Conservation (phyloP, 53 echinoderm and acorn worm genomes). For the Antedon mediterranea region DNA sequence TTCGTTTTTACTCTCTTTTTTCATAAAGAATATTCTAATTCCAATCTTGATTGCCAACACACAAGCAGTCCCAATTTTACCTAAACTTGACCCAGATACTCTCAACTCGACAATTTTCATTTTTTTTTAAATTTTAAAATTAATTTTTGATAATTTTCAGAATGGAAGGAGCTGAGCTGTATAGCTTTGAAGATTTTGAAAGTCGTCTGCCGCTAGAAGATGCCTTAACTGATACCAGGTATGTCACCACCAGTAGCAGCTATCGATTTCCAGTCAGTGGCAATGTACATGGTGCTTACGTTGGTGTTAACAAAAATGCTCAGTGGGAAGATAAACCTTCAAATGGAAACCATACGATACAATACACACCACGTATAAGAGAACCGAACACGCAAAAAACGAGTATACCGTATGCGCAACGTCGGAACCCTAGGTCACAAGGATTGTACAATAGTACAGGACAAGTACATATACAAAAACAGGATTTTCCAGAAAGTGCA, state of each 20-base stretch:
- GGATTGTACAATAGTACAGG: neutral
- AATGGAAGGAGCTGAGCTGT: conserved; percentile 94
- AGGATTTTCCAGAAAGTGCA: neutral
- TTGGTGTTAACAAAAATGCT: neutral
- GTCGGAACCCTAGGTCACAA: neutral
- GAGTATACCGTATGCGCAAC: neutral
- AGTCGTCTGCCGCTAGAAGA: conserved; percentile 24
- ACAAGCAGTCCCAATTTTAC: too few relatives aligned
- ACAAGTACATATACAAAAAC: neutral
- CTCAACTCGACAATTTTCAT: neutral
- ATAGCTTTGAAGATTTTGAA: conserved; percentile 96
- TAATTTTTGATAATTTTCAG: conserved; percentile 7
- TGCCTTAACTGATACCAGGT: neutral
- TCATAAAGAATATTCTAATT: too few relatives aligned
- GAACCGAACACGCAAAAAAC: neutral
- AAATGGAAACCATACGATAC: neutral
- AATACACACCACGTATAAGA: neutral
- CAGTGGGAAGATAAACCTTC: neutral
- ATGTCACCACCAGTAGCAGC: neutral
- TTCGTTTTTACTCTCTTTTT: too few relatives aligned
- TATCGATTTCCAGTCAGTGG: neutral
- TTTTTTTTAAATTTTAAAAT: neutral
- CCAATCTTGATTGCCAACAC: too few relatives aligned
- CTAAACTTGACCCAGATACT: too few relatives aligned
- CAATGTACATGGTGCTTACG: neutral